Base-by-base conservation (phyloP, 2,113 vertebrate genomes). In the Pedetes capensis region DNA sequence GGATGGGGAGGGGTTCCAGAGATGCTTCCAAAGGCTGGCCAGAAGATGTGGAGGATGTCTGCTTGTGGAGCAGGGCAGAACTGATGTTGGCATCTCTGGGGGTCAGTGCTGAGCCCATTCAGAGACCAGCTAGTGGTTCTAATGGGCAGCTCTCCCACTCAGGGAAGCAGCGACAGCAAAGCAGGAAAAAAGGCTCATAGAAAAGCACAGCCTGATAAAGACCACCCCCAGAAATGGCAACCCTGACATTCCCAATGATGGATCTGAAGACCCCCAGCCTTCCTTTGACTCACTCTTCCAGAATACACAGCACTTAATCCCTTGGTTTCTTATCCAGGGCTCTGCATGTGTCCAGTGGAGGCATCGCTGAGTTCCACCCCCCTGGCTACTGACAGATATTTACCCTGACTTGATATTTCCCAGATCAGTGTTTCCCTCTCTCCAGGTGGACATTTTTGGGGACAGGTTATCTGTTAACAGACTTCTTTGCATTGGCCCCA, bases 21-120 rank as follows among this genome's bases (percentile, higher is more conserved):
- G 39, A 49, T 4, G 7, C 44, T 61, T 68, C 37, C 79, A n/a
- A 29, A 71, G 76, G 63, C 51, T 87, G 68, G 53, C 17, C 49
- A 51, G 55, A 81, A 63, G 27, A 13, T n/a, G 68, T 64, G 13
- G 61, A 78, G 47, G 39, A 49, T 27, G 34, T 87, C 80, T 27
- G 4, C 29, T 34, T 14, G 6, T 5, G 59, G 74, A 32, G 27
- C 0, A 0, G 39, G 12, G 8, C 68, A 11, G 20, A 42, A 39
- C n/a, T 39, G 12, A n/a, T 42, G 10, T 17, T 59, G 37, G n/a
- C 78, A 51, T 57, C 57, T 57, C 7, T 22, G 17, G 39, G 37
- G 53, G 53, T 57, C 76, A 42, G 37, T 29, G 37, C 11, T 5
- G 78, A 23, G 53, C 59, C 78, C 78, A 80, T 29, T 42, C 78